These are phyloP conservation scores for Zootermopsis nevadensis DNA, from an alignment of 2,888 invertebrate genomes.

Conservation along the genomic window DNA sequence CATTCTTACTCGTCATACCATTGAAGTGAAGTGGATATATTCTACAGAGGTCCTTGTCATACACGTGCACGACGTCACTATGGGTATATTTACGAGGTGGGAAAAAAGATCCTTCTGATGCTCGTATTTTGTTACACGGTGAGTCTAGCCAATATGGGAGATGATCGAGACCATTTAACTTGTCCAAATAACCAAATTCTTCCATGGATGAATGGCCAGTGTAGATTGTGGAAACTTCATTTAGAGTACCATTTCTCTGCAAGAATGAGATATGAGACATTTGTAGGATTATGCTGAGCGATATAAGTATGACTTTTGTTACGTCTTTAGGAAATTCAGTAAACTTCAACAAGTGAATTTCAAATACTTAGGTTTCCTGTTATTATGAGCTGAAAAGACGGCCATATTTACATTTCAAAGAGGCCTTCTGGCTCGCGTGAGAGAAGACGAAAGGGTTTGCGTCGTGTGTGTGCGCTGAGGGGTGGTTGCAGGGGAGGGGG, in stretches of 20 bases:
- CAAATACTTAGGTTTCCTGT: too few relatives aligned
- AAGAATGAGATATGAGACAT: slow-evolving; percentile 54
- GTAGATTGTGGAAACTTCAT: slow-evolving; percentile 83
- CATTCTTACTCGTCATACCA: slow-evolving; percentile 76
- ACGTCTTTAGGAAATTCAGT: too few relatives aligned
- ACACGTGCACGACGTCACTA: slow-evolving; percentile 77
- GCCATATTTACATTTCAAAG: too few relatives aligned
- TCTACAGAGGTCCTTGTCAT: slow-evolving; percentile 89
- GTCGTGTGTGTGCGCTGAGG: too few relatives aligned
- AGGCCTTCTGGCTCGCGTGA: too few relatives aligned
- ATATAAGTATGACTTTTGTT: too few relatives aligned
- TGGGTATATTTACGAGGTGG: slow-evolving; percentile 80
- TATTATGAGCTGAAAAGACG: too few relatives aligned
- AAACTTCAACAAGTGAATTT: too few relatives aligned
- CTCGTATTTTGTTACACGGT: slow-evolving; percentile 75
- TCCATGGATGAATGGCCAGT: slow-evolving; percentile 80
- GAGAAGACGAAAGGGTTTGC: too few relatives aligned
- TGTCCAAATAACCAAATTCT: slow-evolving; percentile 82
- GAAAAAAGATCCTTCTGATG: slow-evolving; percentile 86
- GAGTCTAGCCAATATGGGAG: slow-evolving; percentile 80
- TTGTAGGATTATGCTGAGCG: too few relatives aligned
- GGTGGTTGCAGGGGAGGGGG: too few relatives aligned
- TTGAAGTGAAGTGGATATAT: slow-evolving; percentile 80
- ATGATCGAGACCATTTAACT: slow-evolving; percentile 79
- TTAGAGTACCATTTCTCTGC: slow-evolving; percentile 83